Evolutionary conservation across 2,888 invertebrate genomes (phyloP).

Genomic region (Caenorhabditis sp.): DNA sequence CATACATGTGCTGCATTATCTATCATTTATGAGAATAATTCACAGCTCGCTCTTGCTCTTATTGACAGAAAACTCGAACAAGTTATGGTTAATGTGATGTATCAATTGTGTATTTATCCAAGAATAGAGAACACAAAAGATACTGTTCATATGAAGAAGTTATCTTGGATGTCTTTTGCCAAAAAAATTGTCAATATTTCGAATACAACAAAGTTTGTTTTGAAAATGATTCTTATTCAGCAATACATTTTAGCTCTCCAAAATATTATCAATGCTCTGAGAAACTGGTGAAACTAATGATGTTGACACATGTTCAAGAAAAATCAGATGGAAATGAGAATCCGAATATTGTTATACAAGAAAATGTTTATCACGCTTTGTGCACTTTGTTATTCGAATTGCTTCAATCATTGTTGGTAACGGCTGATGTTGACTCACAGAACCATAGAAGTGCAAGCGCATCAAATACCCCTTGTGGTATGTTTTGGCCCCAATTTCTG

Average conservation of each 20-base stretch:
- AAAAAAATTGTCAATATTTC: conserved; percentile 24
- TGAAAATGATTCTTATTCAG: background rate
- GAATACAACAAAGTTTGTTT: conserved; percentile 2
- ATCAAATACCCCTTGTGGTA: background rate
- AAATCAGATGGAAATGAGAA: background rate
- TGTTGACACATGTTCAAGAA: conserved; percentile 1
- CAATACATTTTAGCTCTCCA: background rate
- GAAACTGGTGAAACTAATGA: background rate
- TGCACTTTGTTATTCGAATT: conserved; percentile 20
- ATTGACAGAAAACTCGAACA: conserved; percentile 60
- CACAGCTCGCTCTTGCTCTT: conserved; percentile 63
- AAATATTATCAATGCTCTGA: conserved; percentile 6
- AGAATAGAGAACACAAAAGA: background rate
- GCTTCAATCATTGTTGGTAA: conserved; percentile 16
- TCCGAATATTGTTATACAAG: conserved; percentile 4
- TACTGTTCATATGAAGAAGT: conserved; percentile 15
- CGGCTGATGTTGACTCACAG: conserved; percentile 24
- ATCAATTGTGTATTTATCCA: conserved; percentile 8
- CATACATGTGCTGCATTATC: conserved; percentile 1
- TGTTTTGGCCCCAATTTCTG: too few relatives aligned
- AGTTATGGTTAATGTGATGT: conserved; percentile 13
- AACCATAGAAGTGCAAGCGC: conserved; percentile 34
- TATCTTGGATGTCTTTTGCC: conserved; percentile 27
- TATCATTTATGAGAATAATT: conserved; percentile 64
- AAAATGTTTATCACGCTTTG: conserved; percentile 18